phyloP scores from a whole-genome alignment of 2,888 invertebrate genomes.

The Ectemnius continuus region DNA sequence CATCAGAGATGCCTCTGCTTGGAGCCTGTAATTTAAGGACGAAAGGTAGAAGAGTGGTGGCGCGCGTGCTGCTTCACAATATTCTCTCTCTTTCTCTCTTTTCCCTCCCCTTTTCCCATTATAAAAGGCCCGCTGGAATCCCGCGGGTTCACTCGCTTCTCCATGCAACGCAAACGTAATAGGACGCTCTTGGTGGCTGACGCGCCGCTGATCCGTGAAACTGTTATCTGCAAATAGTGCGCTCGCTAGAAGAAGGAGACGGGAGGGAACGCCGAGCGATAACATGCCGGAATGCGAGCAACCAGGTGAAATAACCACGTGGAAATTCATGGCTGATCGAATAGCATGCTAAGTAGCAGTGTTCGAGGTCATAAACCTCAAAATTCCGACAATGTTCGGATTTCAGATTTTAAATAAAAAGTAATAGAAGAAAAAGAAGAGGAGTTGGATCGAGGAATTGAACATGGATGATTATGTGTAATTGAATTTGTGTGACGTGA shows the following conservation, averaged over 20 bases:
- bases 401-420: no score
- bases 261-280: constrained; percentile 15
- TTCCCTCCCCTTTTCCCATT: no score
- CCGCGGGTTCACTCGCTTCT: not conserved
- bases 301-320: constrained; percentile 35
- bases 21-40: constrained; percentile 5
- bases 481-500: no score
- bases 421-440: no score
- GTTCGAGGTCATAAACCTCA: no score
- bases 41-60: no score
- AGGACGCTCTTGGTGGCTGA: constrained; percentile 45
- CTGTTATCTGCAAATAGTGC: constrained; percentile 50
- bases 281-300: constrained; percentile 38
- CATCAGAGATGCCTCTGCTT: constrained; percentile 3
- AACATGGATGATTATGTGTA: no score
- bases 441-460: no score
- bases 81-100: no score
- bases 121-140: not conserved
- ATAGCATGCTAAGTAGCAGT: not conserved
- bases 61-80: no score
- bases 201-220: constrained; percentile 65
- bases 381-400: no score
- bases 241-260: constrained; percentile 1
- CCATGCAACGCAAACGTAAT: constrained; percentile 52
- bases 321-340: constrained; percentile 1